These are phyloP conservation scores for Rhagoletis pomonella DNA, from an alignment of 1,140 invertebrate genomes.

Conservation along the genomic window DNA sequence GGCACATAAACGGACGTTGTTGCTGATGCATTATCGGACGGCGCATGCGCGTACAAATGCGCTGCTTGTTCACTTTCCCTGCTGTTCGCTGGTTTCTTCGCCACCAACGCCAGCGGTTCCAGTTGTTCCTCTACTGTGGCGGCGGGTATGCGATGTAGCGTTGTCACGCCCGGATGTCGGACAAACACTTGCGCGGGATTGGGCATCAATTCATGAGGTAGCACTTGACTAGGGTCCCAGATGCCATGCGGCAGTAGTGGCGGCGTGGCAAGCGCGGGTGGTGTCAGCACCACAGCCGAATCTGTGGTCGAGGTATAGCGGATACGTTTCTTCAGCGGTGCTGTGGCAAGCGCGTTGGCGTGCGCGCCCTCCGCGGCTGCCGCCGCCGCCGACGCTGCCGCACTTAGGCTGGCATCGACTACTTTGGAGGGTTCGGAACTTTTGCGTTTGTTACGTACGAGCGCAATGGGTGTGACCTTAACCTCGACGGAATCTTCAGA, in stretches of 20 bases:
- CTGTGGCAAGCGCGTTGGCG: constrained; percentile 59
- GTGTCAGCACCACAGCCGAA: constrained; percentile 65
- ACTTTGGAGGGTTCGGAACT: constrained; percentile 80
- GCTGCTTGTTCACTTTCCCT: constrained; percentile 53
- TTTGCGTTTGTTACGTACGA: constrained; percentile 82
- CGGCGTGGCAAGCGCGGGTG: constrained; percentile 64
- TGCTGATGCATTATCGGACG: not conserved
- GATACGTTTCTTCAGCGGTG: constrained; percentile 82
- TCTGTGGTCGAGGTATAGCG: constrained; percentile 71
- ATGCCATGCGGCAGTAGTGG: constrained; percentile 73
- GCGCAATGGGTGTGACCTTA: constrained; percentile 79
- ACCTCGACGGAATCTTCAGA: constrained; percentile 86
- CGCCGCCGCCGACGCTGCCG: constrained; percentile 54
- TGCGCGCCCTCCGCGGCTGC: constrained; percentile 28
- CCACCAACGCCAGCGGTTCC: constrained; percentile 67
- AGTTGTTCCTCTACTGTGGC: constrained; percentile 66
- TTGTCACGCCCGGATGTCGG: constrained; percentile 74
- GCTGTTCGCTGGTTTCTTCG: constrained; percentile 58
- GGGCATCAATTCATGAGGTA: constrained; percentile 65
- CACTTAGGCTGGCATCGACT: constrained; percentile 57
- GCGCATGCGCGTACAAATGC: constrained; percentile 50
- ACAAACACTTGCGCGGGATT: constrained; percentile 72
- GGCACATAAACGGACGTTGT: constrained; percentile 25
- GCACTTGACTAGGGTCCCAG: constrained; percentile 70
- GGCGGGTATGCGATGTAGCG: constrained; percentile 65